Conservation (phyloP, 2,888 invertebrate species). For the Deilephila elpenor region DNA sequence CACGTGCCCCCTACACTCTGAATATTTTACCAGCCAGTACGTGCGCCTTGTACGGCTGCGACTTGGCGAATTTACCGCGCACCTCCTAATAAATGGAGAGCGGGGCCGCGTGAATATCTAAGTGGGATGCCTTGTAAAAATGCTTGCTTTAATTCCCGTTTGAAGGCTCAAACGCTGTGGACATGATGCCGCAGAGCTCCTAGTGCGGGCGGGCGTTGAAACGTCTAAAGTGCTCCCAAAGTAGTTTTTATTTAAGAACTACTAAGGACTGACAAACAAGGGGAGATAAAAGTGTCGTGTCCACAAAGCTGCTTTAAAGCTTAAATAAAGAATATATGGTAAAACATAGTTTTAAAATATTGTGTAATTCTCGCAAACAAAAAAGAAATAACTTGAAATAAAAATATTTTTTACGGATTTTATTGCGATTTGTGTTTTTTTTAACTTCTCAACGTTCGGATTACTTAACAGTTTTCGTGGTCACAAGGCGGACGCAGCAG, state of each 20-base stretch:
- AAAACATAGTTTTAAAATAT: no score
- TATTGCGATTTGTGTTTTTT: no score
- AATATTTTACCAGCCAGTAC: slow-evolving; percentile 61
- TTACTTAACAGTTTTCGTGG: no score
- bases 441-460: no score
- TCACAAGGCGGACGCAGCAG: no score
- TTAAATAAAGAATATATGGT: no score
- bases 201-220: neutral
- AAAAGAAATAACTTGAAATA: no score
- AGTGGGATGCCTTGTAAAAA: slow-evolving; percentile 23
- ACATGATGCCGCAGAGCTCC: neutral
- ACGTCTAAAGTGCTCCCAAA: neutral
- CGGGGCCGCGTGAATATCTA: slow-evolving; percentile 25
- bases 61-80: slow-evolving; percentile 25
- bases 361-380: no score
- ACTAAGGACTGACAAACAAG: no score
- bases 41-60: slow-evolving; percentile 42
- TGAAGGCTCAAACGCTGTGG: neutral
- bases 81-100: slow-evolving; percentile 27
- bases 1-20: slow-evolving; percentile 50
- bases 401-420: no score
- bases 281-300: no score
- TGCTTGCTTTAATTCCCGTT: slow-evolving; percentile 23
- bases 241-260: neutral
- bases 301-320: no score